These are phyloP conservation scores for Drosophila yakuba DNA, from an alignment of 1,140 invertebrate species.

Conservation along the genomic window DNA sequence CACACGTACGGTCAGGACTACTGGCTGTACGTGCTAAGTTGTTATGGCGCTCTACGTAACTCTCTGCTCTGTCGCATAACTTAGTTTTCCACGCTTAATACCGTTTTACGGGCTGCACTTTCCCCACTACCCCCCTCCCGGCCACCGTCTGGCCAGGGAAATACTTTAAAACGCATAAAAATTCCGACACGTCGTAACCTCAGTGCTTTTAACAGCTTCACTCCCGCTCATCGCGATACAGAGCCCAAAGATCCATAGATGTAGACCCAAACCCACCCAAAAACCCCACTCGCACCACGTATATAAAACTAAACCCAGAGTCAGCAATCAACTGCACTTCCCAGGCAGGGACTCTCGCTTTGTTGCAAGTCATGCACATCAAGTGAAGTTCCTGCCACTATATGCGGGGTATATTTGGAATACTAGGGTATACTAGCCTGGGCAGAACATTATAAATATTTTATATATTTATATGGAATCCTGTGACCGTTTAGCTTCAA, in stretches of 20 bases:
- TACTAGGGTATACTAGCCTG: constrained; percentile 1
- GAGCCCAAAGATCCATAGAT: background rate
- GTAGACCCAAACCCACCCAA: background rate
- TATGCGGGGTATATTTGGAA: background rate
- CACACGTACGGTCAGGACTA: constrained; percentile 34
- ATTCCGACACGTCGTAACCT: constrained; percentile 82
- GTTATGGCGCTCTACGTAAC: constrained; percentile 68
- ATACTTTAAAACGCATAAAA: constrained; percentile 83
- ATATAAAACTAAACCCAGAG: constrained; percentile 35
- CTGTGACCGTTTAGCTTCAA: too few relatives aligned
- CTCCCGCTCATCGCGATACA: constrained; percentile 31
- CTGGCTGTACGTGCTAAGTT: constrained; percentile 51
- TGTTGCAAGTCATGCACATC: constrained; percentile 80
- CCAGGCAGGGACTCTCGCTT: constrained; percentile 55
- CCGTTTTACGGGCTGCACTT: constrained; percentile 67
- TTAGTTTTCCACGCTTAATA: constrained; percentile 80
- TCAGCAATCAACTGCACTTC: constrained; percentile 71
- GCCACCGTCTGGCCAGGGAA: constrained; percentile 39
- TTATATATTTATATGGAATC: too few relatives aligned
- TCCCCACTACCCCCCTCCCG: too few relatives aligned
- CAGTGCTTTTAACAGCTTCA: constrained; percentile 68
- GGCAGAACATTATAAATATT: background rate
- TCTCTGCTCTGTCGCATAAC: constrained; percentile 72
- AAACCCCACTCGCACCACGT: background rate
- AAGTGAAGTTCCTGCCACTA: constrained; percentile 57